Evolutionary conservation across 2,113 vertebrate species (phyloP), one percentile per base, ranked within the genome.

Genomic region (Oncorhynchus gorbuscha): DNA sequence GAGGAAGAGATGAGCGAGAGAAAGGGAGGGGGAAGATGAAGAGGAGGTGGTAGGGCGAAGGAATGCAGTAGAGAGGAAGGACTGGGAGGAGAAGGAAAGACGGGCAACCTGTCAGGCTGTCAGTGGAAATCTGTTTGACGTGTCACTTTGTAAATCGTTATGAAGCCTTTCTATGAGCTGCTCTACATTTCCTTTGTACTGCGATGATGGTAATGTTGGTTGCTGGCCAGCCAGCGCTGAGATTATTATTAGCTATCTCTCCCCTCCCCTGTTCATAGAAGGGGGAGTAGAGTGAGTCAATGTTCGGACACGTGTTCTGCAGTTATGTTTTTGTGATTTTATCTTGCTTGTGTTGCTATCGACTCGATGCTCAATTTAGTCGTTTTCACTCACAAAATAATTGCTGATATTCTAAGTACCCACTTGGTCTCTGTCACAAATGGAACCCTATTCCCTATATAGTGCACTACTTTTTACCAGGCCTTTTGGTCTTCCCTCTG

Each of bases 101-200:
- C 7, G 26, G n/a, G 49, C 3, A 16, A 88, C 85, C 91, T 96
- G 95, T 96, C 93, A 95, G 89, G 88, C 93, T 95, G 94, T 95
- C 93, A 86, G 85, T 79, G 89, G 94, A 94, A 95, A 97, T 97
- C 95, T 96, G 85, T 95, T 96, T 95, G 94, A 92, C 94, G 94
- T 94, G 95, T 95, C 94, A 93, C 94, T 97, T 95, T 93, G 93
- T 95, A 97, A 98, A 96, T 96, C 94, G 95, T 97, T 96, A 96
- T 85, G 90, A 94, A 95, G 92, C 94, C 90, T 95, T 95, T 93
- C 95, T 96, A 95, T 94, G 75, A 79, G 82, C 82, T 83, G 62
- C 69, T 69, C 69, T 72, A 79, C 90, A 87, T 92, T 87, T 90
- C 83, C 84, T 90, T 91, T 92, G 88, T 90, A 89, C 87, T 81